These are phyloP conservation scores for Siniperca knerii DNA, from an alignment of 2,113 vertebrate species.

Conservation along the genomic window DNA sequence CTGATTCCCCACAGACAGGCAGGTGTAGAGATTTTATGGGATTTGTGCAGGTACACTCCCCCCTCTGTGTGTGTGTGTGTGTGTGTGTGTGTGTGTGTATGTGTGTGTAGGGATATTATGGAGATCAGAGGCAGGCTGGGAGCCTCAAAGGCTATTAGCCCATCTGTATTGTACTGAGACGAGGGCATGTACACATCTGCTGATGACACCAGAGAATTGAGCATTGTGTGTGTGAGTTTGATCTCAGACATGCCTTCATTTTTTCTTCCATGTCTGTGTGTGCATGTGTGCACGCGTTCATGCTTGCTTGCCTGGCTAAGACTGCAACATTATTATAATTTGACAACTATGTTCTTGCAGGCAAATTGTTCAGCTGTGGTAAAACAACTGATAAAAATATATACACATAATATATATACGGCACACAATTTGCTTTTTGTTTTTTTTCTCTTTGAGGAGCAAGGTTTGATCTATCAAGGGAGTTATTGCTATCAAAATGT, in stretches of 20 bases:
- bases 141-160: conserved; percentile 80
- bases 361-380: conserved; percentile 75
- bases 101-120: conserved; percentile 62
- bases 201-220: conserved; percentile 78
- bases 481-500: conserved; percentile 75
- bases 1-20: conserved; percentile 67
- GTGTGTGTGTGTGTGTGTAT: conserved; percentile 27
- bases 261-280: conserved; percentile 18
- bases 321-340: conserved; percentile 59
- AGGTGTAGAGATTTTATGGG: conserved; percentile 70
- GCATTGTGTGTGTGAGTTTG: conserved; percentile 15
- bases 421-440: conserved; percentile 8
- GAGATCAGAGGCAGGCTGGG: conserved; percentile 78
- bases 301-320: conserved; percentile 32
- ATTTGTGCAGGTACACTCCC: conserved; percentile 60
- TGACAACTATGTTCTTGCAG: conserved; percentile 58
- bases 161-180: conserved; percentile 80
- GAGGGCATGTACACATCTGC: conserved; percentile 80
- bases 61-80: conserved; percentile 16
- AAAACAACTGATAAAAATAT: conserved; percentile 70
- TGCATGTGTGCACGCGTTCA: conserved; percentile 8
- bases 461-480: conserved; percentile 63
- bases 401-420: conserved; percentile 35
- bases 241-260: conserved; percentile 22
- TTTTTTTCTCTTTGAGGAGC: conserved; percentile 26